Conservation (phyloP, 2,797 vertebrate species). For the Smutsia temminckii region DNA sequence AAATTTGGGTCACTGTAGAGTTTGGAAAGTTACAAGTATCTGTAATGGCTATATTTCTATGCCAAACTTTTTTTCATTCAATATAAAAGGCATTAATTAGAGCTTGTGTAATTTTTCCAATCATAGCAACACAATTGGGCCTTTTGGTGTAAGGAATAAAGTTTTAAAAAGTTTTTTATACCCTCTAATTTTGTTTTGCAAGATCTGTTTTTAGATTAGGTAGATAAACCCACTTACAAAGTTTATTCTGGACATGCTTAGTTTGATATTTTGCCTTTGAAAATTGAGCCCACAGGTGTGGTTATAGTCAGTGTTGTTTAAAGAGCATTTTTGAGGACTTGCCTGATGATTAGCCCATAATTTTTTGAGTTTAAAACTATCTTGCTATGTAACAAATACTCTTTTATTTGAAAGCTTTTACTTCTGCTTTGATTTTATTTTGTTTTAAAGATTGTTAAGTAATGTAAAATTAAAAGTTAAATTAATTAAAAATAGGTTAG, state of each 20-base stretch:
- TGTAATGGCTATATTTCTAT: conserved; percentile 20
- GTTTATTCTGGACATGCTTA: conserved; percentile 22
- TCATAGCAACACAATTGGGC: conserved; percentile 1
- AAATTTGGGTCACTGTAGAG: not conserved
- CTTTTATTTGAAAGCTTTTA: conserved; percentile 24
- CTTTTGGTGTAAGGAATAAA: not conserved
- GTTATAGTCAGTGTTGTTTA: conserved; percentile 62
- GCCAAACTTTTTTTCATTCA: not conserved
- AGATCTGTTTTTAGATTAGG: conserved; percentile 61
- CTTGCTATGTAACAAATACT: conserved; percentile 52
- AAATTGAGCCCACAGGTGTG: conserved; percentile 69
- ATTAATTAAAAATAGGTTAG: conserved; percentile 23
- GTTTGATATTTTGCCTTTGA: conserved; percentile 53
- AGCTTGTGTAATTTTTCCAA: conserved; percentile 35
- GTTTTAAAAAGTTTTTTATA: conserved; percentile 53
- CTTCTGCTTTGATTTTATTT: not conserved
- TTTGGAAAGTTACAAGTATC: conserved; percentile 50
- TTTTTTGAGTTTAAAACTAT: conserved; percentile 61
- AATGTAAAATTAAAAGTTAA: not conserved
- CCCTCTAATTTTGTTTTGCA: conserved; percentile 62
- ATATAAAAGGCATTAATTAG: conserved; percentile 47
- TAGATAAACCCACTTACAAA: not conserved
- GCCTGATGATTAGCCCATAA: conserved; percentile 68
- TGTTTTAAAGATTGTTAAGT: not conserved
- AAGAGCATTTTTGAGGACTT: conserved; percentile 54